Evolutionary conservation across 2,113 vertebrate species (phyloP), one percentile per base, ranked within the genome.

Genomic region (Bufo bufo): DNA sequence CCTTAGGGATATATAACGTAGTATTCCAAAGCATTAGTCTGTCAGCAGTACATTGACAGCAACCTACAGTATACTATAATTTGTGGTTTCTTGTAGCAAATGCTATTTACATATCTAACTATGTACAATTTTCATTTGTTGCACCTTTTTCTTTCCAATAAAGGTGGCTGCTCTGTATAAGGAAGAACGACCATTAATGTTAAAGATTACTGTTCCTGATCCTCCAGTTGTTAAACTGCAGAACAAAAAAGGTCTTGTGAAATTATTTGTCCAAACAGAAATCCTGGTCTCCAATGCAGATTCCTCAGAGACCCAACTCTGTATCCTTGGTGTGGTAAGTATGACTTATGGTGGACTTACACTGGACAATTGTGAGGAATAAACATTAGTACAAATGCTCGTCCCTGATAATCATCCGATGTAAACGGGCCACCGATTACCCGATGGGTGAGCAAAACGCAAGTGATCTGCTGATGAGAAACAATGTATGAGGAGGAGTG

Each of bases 101-200:
- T 33, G 33, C 33, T 33, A 33, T 33, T 33, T 33, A 33, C 33
- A 52, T 52, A 8, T 63, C 19, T 5, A 63, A 66, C 23, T 9
- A 20, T 20, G 43, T 23, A 71, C 43, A 11, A 43, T 33, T 11
- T 33, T 10, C n/a, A 33, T 69, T 69, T 33, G n/a, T 69, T n/a
- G 6, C 69, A 14, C n/a, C n/a, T 77, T 20, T 54, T 11, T 56
- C 16, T 50, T 66, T 78, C n/a, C 7, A 12, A 80, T 77, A 1
- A 86, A 94, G 93, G 88, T 94, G 71, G 92, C 91, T 81, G 77
- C 90, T 87, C 89, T 85, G 11, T 94, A 91, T n/a, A 92, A 91
- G 0, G 86, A 94, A 54, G 20, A 92, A 10, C 56, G 0, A 0
- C 82, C 93, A 0, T 59, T 94, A 83, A 89, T 92, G 65, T 89